A percentile compares a stretch with the other conserved stretches of the same genome.
phyloP scores from a whole-genome alignment of 1,140 invertebrate species.

The Conus ventricosus region DNA sequence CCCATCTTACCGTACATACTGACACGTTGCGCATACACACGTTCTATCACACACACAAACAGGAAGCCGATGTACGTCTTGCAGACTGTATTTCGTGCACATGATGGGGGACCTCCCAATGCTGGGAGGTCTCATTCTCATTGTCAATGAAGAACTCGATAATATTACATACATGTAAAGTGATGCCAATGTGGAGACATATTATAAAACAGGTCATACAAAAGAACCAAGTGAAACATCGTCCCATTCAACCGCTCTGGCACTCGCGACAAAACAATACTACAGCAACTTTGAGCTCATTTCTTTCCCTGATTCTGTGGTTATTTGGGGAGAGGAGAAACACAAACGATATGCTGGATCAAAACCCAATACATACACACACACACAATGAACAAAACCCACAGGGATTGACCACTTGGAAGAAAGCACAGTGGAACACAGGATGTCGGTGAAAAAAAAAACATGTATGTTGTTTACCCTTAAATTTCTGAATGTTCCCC shows the following conservation, averaged over 20 bases:
- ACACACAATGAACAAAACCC: too few relatives aligned
- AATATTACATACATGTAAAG: neutral
- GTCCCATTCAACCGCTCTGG: neutral
- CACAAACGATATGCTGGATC: neutral
- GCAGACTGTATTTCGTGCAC: neutral
- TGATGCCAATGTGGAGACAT: neutral
- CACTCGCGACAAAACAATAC: neutral
- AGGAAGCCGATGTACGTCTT: neutral
- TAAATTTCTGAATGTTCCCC: too few relatives aligned
- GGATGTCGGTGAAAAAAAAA: too few relatives aligned
- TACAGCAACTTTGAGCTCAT: neutral
- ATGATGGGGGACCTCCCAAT: neutral
- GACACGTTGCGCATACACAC: neutral
- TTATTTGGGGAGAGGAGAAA: neutral
- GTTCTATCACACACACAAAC: neutral
- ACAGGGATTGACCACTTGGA: too few relatives aligned
- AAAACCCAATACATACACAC: neutral
- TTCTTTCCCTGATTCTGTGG: constrained; percentile 2
- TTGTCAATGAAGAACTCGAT: neutral
- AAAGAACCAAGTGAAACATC: neutral
- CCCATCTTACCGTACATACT: too few relatives aligned
- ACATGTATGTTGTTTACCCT: too few relatives aligned
- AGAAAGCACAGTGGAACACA: too few relatives aligned
- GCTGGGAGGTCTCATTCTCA: neutral
- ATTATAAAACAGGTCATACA: neutral